Evolutionary conservation across 2,888 invertebrate species (phyloP).

Genomic region (Molanna angustata): DNA sequence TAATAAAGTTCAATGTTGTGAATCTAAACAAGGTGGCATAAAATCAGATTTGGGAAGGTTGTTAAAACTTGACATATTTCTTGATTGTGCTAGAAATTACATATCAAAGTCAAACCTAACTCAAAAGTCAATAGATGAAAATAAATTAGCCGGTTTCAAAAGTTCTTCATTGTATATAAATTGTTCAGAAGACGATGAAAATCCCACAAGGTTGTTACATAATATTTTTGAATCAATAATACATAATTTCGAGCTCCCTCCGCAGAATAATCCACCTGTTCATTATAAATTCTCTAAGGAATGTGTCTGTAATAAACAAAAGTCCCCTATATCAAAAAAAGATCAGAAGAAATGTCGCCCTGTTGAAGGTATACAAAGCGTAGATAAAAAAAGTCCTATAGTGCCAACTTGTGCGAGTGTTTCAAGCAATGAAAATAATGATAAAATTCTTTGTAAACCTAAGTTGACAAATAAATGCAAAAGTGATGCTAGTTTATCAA

Average conservation of each 20-base stretch:
- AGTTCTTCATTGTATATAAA: background rate
- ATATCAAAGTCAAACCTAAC: background rate
- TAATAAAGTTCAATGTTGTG: no score
- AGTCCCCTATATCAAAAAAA: no score
- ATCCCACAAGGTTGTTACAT: slow-evolving; percentile 7
- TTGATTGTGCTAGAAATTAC: background rate
- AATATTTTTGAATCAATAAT: slow-evolving; percentile 11
- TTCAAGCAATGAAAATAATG: no score
- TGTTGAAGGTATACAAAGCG: no score
- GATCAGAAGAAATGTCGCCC: no score
- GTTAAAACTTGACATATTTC: background rate
- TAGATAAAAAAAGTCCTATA: no score
- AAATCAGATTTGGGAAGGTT: background rate
- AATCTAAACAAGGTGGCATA: background rate
- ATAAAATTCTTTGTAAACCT: no score
- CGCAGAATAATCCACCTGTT: background rate
- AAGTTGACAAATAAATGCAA: no score
- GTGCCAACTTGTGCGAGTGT: no score
- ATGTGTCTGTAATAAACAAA: background rate
- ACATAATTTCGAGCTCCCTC: background rate
- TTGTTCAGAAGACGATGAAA: background rate
- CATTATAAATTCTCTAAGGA: background rate
- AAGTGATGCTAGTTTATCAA: no score
- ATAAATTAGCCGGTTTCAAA: no score
- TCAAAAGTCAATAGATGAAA: no score